Evolutionary conservation across 2,113 vertebrate genomes (phyloP), one percentile per base, ranked within the genome.

Genomic region (Chaetorhynchus papuensis): DNA sequence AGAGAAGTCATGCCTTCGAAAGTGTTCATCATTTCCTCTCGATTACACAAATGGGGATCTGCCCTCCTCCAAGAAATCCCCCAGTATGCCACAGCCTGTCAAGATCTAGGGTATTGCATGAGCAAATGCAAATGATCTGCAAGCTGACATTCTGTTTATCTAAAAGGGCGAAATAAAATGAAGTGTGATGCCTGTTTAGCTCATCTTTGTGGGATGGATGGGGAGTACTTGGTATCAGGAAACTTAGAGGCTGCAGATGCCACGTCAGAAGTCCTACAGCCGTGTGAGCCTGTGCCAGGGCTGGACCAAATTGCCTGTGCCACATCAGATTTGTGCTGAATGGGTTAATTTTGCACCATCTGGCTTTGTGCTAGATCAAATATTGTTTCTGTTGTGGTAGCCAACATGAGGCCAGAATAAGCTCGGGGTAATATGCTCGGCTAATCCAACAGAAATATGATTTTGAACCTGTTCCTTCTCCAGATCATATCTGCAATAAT

Each of bases 381-480:
- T 92, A 90, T 54, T 88, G 79, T 83, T 94, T 88, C 71, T 57
- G 11, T 83, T 83, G 76, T 80, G 76, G 88, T 92, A 66, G 79
- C 79, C 79, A 95, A 57, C 31, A 6, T 5, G 35, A 72, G 50
- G 52, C 41, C 75, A 63, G 88, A 83, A 56, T 81, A 86, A 94
- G 17, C 83, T 70, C 1, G 0, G 53, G 6, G 76, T 88, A 54
- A 88, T 86, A n/a, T 50, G 79, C 85, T 80, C 56, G 10, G 42
- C 63, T 93, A 86, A 93, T 93, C 83, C 89, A 92, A 89, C 71
- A 94, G 86, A 81, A 90, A 95, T 89, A 81, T 50, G 42, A 88
- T 89, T 77, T 54, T 66, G 71, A 89, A 78, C 71, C 88, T 7
- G 6, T 78, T 89, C 42, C 54, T 92, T 63, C 42, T 81, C 45